Conservation (phyloP, 2,113 vertebrate genomes). For the Hypomesus transpacificus region DNA sequence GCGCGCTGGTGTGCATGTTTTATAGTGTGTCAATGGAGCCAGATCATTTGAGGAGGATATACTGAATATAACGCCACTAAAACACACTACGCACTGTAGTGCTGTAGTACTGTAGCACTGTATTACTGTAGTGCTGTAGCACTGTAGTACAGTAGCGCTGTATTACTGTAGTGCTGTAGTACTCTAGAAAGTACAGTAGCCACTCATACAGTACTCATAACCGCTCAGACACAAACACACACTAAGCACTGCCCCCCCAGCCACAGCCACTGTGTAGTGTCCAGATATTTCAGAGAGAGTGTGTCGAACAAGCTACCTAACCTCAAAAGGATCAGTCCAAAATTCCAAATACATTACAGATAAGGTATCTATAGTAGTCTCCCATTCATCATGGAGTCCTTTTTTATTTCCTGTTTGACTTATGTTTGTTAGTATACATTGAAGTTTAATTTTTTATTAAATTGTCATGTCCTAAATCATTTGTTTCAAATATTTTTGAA, state of each 20-base stretch:
- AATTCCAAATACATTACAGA: neutral
- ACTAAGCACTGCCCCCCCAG: neutral
- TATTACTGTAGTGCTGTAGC: neutral
- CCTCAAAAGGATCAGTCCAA: too few species aligned
- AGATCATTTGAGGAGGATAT: conserved; percentile 5
- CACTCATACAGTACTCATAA: neutral
- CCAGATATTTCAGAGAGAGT: too few species aligned
- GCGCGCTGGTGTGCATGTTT: neutral
- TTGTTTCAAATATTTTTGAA: neutral
- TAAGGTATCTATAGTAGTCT: neutral
- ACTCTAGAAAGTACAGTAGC: conserved; percentile 1
- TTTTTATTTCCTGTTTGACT: too few species aligned
- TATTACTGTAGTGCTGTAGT: neutral
- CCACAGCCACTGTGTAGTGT: neutral
- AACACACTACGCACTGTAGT: neutral
- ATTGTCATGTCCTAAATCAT: too few species aligned
- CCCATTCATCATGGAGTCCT: too few species aligned
- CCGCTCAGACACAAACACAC: neutral
- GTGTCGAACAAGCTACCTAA: too few species aligned
- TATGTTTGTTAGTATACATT: too few species aligned
- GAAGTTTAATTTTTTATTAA: neutral
- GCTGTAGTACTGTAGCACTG: neutral
- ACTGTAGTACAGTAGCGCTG: neutral
- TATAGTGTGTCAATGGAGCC: conserved; percentile 2
- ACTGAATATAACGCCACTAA: conserved; percentile 11